Evolutionary conservation across 2,888 invertebrate genomes (phyloP).

Genomic region (Rhorus exstirpatorius): DNA sequence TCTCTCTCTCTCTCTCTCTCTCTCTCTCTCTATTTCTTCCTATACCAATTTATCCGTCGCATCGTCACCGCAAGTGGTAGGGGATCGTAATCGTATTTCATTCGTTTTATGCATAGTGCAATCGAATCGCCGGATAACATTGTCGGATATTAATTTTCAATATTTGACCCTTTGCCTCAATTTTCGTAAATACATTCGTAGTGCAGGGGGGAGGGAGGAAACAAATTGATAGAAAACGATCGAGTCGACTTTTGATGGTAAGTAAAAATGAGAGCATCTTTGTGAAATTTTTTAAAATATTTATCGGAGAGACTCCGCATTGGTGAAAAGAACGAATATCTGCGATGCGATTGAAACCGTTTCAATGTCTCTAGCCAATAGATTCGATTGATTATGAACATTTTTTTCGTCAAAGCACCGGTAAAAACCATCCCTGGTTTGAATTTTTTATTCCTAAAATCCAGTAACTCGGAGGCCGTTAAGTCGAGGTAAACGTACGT

Average conservation of each 20-base stretch:
- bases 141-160: constrained; percentile 39
- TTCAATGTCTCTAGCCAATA: neutral
- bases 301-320: too few species aligned
- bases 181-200: constrained; percentile 14
- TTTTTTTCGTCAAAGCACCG: too few species aligned
- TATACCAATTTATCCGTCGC: constrained; percentile 40
- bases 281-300: neutral
- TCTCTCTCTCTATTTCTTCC: too few species aligned
- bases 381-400: too few species aligned
- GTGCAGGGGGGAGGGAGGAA: neutral
- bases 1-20: constrained; percentile 15
- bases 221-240: constrained; percentile 28
- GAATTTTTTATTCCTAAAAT: too few species aligned
- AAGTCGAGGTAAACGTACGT: too few species aligned
- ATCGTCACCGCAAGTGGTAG: constrained; percentile 6
- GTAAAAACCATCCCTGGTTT: too few species aligned
- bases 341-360: neutral
- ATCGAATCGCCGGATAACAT: constrained; percentile 54
- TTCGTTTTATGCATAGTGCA: constrained; percentile 51
- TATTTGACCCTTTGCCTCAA: constrained; percentile 39
- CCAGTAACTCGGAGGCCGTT: too few species aligned
- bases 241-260: constrained; percentile 3
- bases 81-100: constrained; percentile 5
- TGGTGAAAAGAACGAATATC: too few species aligned
- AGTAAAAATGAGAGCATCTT: constrained; percentile 1